Percentiles rank a stretch among this genome's conserved stretches.
Evolutionary conservation across 2,113 vertebrate species (phyloP).

Genomic region (Cervus canadensis): DNA sequence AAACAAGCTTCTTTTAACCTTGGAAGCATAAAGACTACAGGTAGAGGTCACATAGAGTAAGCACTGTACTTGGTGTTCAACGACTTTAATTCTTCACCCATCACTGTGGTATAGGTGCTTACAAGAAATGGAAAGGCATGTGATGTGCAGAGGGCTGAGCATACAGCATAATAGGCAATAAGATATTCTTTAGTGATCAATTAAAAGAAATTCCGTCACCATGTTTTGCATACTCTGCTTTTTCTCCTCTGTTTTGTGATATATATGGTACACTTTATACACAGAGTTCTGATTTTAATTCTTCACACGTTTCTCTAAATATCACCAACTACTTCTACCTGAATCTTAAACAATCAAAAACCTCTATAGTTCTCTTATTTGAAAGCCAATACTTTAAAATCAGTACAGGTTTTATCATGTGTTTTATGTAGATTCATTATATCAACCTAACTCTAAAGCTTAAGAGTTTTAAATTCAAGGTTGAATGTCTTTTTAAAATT

Average conservation of each 20-base stretch:
- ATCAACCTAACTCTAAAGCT: neutral
- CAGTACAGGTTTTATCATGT: neutral
- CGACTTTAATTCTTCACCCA: neutral
- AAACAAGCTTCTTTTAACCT: slow-evolving; percentile 1
- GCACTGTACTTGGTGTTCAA: neutral
- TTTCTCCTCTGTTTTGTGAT: slow-evolving; percentile 27
- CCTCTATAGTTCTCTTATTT: neutral
- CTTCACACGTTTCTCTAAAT: neutral
- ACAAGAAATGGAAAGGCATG: neutral
- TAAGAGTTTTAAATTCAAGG: slow-evolving; percentile 35
- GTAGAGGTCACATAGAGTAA: neutral
- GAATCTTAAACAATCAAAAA: slow-evolving; percentile 28
- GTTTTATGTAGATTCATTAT: slow-evolving; percentile 20
- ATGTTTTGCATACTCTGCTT: neutral
- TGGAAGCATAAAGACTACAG: neutral
- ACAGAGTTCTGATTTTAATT: slow-evolving; percentile 14
- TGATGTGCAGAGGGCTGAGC: neutral
- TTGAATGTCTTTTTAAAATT: neutral
- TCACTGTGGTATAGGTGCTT: neutral
- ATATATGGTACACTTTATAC: neutral
- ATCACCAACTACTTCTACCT: neutral
- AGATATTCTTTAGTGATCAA: neutral
- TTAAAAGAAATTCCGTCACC: neutral
- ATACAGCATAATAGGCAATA: neutral
- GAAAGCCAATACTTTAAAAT: slow-evolving; percentile 12